phyloP scores from a whole-genome alignment of 2,888 invertebrate species.

The Prosapia bicincta region DNA sequence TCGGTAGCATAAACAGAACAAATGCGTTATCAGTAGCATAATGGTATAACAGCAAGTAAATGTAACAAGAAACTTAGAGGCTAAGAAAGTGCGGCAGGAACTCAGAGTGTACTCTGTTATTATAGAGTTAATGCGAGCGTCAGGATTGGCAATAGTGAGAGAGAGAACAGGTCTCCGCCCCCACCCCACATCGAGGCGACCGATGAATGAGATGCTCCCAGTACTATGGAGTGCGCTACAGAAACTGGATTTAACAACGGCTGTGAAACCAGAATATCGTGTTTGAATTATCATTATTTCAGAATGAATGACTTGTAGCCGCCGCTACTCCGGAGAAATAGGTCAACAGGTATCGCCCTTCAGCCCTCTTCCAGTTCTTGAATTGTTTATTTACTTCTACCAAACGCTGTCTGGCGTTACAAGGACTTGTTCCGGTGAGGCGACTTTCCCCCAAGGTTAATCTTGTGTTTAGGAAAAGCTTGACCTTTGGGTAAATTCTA shows the following conservation, averaged over 20 bases:
- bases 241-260: constrained; percentile 31
- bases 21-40: too few species aligned
- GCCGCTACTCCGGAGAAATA: constrained; percentile 21
- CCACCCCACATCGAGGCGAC: constrained; percentile 1
- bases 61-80: too few species aligned
- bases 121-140: not conserved
- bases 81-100: too few species aligned
- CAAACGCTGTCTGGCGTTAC: not conserved
- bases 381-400: not conserved
- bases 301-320: constrained; percentile 6
- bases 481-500: too few species aligned
- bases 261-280: constrained; percentile 31
- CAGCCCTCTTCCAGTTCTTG: not conserved
- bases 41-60: too few species aligned
- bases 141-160: not conserved
- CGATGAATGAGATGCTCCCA: constrained; percentile 8
- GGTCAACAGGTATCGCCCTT: constrained; percentile 18
- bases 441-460: not conserved
- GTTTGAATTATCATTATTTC: constrained; percentile 32
- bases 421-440: not conserved
- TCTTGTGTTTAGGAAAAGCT: too few species aligned
- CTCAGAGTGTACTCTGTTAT: too few species aligned
- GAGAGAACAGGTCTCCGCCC: constrained; percentile 15
- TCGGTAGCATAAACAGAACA: too few species aligned
- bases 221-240: constrained; percentile 24